Percentiles rank a stretch among this genome's conserved stretches.
Conservation (phyloP, 2,113 vertebrate genomes). For the Dunckerocampus dactyliophorus region DNA sequence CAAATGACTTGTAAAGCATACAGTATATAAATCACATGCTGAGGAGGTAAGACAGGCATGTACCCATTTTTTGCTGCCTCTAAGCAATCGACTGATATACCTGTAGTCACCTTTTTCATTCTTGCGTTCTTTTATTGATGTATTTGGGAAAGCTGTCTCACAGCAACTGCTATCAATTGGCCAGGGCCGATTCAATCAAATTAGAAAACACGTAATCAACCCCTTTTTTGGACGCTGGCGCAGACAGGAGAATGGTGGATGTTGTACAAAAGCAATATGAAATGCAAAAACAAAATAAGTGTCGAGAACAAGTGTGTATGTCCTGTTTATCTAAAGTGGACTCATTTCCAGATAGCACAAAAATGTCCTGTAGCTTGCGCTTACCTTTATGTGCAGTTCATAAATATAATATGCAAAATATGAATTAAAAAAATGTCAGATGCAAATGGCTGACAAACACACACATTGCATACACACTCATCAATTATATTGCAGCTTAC, state of each 20-base stretch:
- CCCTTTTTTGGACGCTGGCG: background rate
- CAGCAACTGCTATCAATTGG: conserved; percentile 44
- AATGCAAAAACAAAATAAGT: too few relatives aligned
- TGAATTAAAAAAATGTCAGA: background rate
- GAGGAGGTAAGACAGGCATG: conserved; percentile 2
- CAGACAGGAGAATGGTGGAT: conserved; percentile 54
- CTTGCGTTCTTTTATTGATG: conserved; percentile 35
- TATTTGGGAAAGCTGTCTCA: conserved; percentile 34
- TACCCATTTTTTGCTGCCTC: too few relatives aligned
- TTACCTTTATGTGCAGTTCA: conserved; percentile 49
- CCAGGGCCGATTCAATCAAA: conserved; percentile 35
- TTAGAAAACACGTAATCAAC: conserved; percentile 50
- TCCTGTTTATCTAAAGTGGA: conserved; percentile 60
- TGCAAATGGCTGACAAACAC: background rate
- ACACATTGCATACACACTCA: background rate
- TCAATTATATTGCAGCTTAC: too few relatives aligned
- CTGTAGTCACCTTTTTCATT: conserved; percentile 10
- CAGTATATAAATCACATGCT: background rate
- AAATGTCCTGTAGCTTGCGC: conserved; percentile 41
- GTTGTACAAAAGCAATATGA: conserved; percentile 31
- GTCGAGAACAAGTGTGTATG: conserved; percentile 18
- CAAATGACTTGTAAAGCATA: conserved; percentile 1
- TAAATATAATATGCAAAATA: background rate
- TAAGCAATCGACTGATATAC: conserved; percentile 13
- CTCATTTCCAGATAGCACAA: conserved; percentile 41